Evolutionary conservation across 2,113 vertebrate genomes (phyloP).

Genomic region (Gadus chalcogrammus): DNA sequence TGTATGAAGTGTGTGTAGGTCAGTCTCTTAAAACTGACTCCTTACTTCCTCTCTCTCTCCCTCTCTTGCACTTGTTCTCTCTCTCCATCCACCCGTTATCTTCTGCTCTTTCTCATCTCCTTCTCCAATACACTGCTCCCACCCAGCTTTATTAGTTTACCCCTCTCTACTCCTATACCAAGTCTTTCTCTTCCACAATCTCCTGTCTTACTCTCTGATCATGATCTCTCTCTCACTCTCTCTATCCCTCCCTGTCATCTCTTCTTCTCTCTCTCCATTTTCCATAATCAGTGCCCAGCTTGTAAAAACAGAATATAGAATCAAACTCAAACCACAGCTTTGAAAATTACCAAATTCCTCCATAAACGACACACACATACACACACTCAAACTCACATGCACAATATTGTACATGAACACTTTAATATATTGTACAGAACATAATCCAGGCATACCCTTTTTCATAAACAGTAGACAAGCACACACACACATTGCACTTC

Average conservation of each 20-base stretch:
- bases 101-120: background rate
- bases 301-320: constrained; percentile 60
- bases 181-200: constrained; percentile 7
- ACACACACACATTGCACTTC: background rate
- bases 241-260: constrained; percentile 7
- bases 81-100: background rate
- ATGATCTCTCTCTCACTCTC: constrained; percentile 19
- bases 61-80: background rate
- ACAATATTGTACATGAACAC: no score
- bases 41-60: background rate
- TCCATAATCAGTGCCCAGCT: constrained; percentile 74
- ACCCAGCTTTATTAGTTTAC: background rate
- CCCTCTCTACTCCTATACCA: background rate
- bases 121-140: background rate
- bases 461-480: background rate
- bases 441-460: background rate
- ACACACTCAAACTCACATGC: background rate
- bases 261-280: constrained; percentile 49
- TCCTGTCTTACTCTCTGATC: background rate
- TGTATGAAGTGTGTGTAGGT: no score
- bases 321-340: constrained; percentile 74
- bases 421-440: no score
- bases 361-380: constrained; percentile 63
- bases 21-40: no score
- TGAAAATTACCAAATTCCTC: constrained; percentile 75